Percentiles rank a stretch among this genome's conserved stretches.
Evolutionary conservation across 1,140 invertebrate species (phyloP).

Genomic region (Nasonia vitripennis): DNA sequence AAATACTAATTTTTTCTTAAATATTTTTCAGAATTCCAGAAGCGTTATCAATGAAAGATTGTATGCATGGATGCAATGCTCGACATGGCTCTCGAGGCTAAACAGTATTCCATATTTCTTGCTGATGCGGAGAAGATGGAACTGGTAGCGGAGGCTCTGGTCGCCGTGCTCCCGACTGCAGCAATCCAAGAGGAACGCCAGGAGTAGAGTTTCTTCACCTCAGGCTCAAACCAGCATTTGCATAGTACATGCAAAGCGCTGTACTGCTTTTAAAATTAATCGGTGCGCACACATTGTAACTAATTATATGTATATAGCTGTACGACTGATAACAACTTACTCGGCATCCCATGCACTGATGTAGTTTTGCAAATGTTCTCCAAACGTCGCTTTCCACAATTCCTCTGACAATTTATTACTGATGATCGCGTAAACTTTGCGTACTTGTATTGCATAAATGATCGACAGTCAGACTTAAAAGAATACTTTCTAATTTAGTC

Average conservation of each 20-base stretch:
- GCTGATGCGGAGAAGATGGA: conserved; percentile 58
- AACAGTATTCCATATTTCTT: conserved; percentile 17
- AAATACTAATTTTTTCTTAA: too few species aligned
- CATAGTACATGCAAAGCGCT: conserved; percentile 59
- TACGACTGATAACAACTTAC: conserved; percentile 57
- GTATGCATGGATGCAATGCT: too few species aligned
- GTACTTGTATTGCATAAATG: conserved; percentile 61
- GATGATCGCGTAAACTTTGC: conserved; percentile 61
- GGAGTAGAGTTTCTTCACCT: conserved; percentile 55
- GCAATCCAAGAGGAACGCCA: conserved; percentile 57
- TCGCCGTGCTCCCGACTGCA: conserved; percentile 27
- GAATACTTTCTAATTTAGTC: neutral
- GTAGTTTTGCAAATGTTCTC: conserved; percentile 52
- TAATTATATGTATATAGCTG: too few species aligned
- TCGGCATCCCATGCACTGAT: conserved; percentile 59
- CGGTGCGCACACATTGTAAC: too few species aligned
- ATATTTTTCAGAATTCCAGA: too few species aligned
- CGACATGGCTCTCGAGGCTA: neutral
- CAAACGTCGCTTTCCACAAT: conserved; percentile 60
- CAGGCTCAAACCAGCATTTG: conserved; percentile 64
- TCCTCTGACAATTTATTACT: conserved; percentile 57
- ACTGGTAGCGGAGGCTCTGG: conserved; percentile 49
- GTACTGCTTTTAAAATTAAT: conserved; percentile 50
- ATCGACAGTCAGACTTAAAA: conserved; percentile 56
- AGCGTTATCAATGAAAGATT: too few species aligned